Percentiles rank a stretch among this genome's conserved stretches.
Conservation (phyloP, 2,797 vertebrate species). For the Coranthus polyacanthus region DNA sequence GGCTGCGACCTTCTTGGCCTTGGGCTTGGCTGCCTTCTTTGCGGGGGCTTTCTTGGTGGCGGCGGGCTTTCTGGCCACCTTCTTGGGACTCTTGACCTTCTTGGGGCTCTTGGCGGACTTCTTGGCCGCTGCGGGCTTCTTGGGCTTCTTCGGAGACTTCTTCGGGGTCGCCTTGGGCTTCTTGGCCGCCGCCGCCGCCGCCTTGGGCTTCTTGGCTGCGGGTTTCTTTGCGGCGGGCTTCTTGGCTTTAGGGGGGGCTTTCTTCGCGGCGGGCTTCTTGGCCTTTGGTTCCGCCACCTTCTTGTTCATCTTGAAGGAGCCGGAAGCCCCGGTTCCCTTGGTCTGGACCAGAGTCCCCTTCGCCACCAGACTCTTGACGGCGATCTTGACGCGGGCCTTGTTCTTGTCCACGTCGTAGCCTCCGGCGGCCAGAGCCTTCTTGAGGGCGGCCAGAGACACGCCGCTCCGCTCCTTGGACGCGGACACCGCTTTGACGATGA, state of each 20-base stretch:
- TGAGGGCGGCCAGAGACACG: constrained; percentile 17
- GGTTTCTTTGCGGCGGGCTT: constrained; percentile 9
- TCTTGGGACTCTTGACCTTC: neutral
- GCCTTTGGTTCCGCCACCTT: constrained; percentile 26
- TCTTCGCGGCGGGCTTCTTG: constrained; percentile 12
- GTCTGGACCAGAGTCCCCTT: constrained; percentile 23
- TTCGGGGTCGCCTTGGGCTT: too few relatives aligned
- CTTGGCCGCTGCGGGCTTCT: constrained; percentile 10
- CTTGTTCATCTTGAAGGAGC: constrained; percentile 15
- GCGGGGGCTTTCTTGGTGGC: neutral
- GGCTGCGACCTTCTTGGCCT: neutral
- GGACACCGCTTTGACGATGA: constrained; percentile 21
- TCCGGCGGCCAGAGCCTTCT: constrained; percentile 26
- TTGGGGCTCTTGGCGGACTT: constrained; percentile 31
- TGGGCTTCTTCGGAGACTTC: neutral
- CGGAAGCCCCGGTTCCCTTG: neutral
- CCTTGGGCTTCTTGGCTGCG: neutral
- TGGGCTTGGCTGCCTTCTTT: neutral
- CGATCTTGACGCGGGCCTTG: constrained; percentile 26
- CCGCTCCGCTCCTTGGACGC: constrained; percentile 40
- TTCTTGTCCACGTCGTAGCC: constrained; percentile 54
- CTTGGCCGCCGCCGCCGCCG: neutral
- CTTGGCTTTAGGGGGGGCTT: constrained; percentile 14
- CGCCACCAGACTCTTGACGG: constrained; percentile 7
- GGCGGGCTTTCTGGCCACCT: neutral